Conservation (phyloP, 2,113 vertebrate genomes). For the Meleagris gallopavo region DNA sequence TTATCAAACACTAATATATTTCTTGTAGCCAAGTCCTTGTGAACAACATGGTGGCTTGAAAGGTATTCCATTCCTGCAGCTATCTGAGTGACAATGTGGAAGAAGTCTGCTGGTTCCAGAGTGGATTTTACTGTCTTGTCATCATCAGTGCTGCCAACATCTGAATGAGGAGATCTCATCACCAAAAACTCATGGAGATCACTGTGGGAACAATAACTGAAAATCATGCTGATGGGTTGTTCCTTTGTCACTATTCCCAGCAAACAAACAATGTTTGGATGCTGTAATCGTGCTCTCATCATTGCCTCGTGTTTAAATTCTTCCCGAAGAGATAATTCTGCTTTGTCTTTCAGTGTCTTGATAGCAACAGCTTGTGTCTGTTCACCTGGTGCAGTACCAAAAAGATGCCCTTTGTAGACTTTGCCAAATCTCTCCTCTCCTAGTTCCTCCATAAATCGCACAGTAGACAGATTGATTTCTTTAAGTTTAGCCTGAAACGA, state of each 20-base stretch:
- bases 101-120: constrained; percentile 93
- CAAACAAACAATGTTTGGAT: constrained; percentile 91
- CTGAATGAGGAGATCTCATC: constrained; percentile 93
- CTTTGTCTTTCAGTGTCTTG: constrained; percentile 95
- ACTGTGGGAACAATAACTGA: constrained; percentile 89
- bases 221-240: constrained; percentile 94
- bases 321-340: constrained; percentile 87
- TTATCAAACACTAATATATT: constrained; percentile 96
- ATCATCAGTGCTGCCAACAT: constrained; percentile 93
- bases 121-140: constrained; percentile 92
- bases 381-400: constrained; percentile 88
- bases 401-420: constrained; percentile 96
- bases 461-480: constrained; percentile 91
- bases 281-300: constrained; percentile 89
- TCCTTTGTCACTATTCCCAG: constrained; percentile 92
- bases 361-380: constrained; percentile 93
- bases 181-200: constrained; percentile 96
- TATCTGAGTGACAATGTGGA: constrained; percentile 92
- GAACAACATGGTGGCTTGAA: constrained; percentile 90
- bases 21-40: constrained; percentile 95
- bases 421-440: constrained; percentile 97
- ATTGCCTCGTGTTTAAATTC: constrained; percentile 94
- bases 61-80: constrained; percentile 97
- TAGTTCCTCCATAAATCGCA: constrained; percentile 95
- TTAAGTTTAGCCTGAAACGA: constrained; percentile 87